phyloP scores from a whole-genome alignment of 2,113 vertebrate genomes.

The Rhagologus leucostigma region DNA sequence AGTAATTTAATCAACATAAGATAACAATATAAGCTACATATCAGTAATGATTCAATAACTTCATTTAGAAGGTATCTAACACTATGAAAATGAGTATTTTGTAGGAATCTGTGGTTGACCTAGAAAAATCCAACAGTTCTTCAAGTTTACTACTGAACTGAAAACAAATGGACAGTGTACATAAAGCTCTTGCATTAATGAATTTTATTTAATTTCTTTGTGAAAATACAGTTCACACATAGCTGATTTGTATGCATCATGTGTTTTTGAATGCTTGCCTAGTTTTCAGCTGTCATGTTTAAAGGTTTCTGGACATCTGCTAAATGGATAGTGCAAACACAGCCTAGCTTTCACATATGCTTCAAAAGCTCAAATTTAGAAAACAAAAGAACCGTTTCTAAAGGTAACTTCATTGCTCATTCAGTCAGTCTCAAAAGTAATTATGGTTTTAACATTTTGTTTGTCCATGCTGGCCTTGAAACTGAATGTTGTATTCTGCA shows the following conservation, averaged over 20 bases:
- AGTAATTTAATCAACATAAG: not conserved
- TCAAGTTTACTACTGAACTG: not conserved
- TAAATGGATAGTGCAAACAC: not conserved
- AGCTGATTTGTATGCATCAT: not conserved
- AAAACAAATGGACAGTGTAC: not conserved
- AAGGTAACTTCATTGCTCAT: not conserved
- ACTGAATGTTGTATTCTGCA: not conserved
- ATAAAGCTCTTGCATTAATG: not conserved
- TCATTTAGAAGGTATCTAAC: not conserved
- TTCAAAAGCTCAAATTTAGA: not conserved
- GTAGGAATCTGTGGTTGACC: not conserved
- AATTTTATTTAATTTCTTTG: not conserved
- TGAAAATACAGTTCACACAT: not conserved
- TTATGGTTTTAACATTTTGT: not conserved
- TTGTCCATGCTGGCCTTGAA: not conserved
- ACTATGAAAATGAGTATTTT: not conserved
- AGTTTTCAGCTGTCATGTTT: slow-evolving; percentile 11
- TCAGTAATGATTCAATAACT: not conserved
- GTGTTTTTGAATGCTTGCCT: not conserved
- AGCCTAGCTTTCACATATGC: not conserved
- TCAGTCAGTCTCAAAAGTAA: not conserved
- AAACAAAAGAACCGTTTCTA: not conserved
- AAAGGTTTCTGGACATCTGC: not conserved
- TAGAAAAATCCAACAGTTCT: not conserved
- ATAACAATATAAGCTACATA: not conserved